A percentile compares a stretch with the other conserved stretches of the same genome.
These are phyloP conservation scores for Carassius auratus DNA, from an alignment of 2,113 vertebrate species.

Conservation along the genomic window DNA sequence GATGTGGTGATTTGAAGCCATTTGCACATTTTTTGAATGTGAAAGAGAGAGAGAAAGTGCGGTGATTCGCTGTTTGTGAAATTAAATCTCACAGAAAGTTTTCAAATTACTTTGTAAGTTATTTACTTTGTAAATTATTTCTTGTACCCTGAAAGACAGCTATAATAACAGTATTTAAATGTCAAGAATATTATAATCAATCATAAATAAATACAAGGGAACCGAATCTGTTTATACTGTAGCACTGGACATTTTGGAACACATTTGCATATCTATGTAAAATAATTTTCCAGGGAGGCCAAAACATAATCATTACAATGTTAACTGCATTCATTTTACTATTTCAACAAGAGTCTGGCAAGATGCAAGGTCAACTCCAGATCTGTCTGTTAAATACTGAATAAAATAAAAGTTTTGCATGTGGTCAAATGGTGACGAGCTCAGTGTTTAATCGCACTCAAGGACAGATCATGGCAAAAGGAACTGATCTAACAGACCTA, in stretches of 20 bases:
- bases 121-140: too few species aligned
- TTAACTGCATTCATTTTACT: neutral
- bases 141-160: neutral
- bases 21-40: too few species aligned
- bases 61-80: too few species aligned
- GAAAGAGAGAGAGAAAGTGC: too few species aligned
- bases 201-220: neutral
- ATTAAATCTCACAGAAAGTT: too few species aligned
- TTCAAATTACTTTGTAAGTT: too few species aligned
- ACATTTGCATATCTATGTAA: neutral
- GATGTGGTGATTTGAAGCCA: too few species aligned
- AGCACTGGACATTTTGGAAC: neutral
- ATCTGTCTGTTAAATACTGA: neutral
- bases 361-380: neutral
- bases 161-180: neutral
- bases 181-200: neutral
- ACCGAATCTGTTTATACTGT: neutral
- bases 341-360: neutral
- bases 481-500: neutral
- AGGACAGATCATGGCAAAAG: constrained; percentile 38
- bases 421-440: neutral
- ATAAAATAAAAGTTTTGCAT: neutral
- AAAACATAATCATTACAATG: neutral
- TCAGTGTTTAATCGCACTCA: constrained; percentile 21
- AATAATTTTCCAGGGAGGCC: neutral